Evolutionary conservation across 37 sponge, comb jelly and placozoan genomes (phyloP).

Genomic region (Eunapius fragilis): DNA sequence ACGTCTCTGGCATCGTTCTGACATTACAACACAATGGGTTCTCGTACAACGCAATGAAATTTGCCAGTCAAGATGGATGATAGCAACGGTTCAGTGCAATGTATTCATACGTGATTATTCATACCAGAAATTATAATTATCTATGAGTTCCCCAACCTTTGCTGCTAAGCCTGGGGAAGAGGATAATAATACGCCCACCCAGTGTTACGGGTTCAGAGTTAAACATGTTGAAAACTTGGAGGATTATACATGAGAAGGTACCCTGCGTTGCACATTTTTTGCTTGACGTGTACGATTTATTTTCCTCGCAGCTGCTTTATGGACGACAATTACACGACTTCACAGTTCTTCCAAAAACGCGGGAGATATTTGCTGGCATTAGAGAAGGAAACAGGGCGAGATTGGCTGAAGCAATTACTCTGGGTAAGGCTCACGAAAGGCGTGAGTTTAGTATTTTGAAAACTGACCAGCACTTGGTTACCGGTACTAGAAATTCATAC

Average conservation of each 20-base stretch:
- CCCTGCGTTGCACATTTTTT: background rate
- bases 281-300: background rate
- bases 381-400: slow-evolving; percentile 55
- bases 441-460: background rate
- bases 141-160: too few species aligned
- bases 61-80: too few species aligned
- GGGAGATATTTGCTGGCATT: slow-evolving; percentile 46
- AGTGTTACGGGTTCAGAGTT: background rate
- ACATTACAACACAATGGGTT: too few species aligned
- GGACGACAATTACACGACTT: background rate
- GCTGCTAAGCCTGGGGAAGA: too few species aligned
- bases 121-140: too few species aligned
- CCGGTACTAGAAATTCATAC: too few species aligned
- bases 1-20: too few species aligned
- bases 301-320: background rate
- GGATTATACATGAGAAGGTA: background rate
- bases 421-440: slow-evolving; percentile 36
- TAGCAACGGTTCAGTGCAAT: too few species aligned
- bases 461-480: too few species aligned
- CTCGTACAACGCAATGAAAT: too few species aligned
- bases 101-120: too few species aligned
- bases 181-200: background rate
- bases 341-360: slow-evolving; percentile 6
- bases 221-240: background rate
- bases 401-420: slow-evolving; percentile 75